A percentile compares a stretch with the other conserved stretches of the same genome.
Evolutionary conservation across 2,113 vertebrate genomes (phyloP).

Genomic region (Pygoscelis antarcticus): DNA sequence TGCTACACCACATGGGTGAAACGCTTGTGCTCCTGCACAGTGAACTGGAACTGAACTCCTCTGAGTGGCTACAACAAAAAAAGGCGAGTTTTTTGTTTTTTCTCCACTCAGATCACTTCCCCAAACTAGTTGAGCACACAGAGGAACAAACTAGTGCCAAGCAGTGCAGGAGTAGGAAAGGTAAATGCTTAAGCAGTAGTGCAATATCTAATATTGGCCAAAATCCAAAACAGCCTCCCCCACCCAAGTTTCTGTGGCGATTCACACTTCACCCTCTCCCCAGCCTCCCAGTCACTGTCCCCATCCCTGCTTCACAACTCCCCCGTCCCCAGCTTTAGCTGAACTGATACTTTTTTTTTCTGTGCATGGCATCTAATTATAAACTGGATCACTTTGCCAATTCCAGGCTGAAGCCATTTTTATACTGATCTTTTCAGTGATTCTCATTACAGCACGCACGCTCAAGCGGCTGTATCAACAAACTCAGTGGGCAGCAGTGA

Average conservation of each 20-base stretch:
- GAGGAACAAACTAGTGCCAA: not conserved
- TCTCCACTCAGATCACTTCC: not conserved
- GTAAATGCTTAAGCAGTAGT: not conserved
- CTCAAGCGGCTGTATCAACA: fast-evolving
- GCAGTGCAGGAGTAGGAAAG: not conserved
- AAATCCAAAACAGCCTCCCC: not conserved
- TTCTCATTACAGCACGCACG: not conserved
- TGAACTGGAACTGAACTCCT: not conserved
- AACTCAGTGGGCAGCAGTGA: not conserved
- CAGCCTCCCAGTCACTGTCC: not conserved
- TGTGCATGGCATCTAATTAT: not conserved
- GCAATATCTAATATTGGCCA: not conserved
- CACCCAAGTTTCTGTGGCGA: not conserved
- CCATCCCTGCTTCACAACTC: not conserved
- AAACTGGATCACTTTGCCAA: not conserved
- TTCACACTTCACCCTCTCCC: not conserved
- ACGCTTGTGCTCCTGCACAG: not conserved
- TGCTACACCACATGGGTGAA: not conserved
- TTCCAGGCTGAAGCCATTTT: not conserved
- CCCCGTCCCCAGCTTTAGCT: not conserved
- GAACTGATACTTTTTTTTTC: not conserved
- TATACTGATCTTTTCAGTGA: not conserved
- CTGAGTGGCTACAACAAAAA: not conserved
- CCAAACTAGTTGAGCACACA: not conserved
- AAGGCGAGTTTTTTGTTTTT: fast-evolving